Evolutionary conservation across 2,113 vertebrate species (phyloP).

Genomic region (Arizona elegans): DNA sequence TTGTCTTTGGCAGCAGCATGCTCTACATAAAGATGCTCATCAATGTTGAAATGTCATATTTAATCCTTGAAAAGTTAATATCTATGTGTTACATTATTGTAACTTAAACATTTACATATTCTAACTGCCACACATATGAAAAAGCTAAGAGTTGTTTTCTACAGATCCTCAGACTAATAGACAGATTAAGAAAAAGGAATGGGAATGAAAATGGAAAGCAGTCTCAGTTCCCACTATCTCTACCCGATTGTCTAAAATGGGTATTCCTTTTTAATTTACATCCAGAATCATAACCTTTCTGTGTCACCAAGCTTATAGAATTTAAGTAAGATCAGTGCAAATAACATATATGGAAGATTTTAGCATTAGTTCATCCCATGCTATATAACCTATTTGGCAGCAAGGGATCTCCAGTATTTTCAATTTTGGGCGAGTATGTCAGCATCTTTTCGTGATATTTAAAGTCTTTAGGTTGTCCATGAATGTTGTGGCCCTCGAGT

Average conservation of each 20-base stretch:
- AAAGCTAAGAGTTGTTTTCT: neutral
- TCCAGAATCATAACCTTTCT: neutral
- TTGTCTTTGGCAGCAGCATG: neutral
- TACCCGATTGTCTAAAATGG: neutral
- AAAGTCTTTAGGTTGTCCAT: neutral
- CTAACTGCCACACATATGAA: neutral
- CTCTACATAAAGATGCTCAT: neutral
- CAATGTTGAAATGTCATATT: neutral
- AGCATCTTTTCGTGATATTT: neutral
- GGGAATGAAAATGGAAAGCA: neutral
- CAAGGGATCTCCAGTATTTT: too few relatives aligned
- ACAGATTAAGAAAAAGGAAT: neutral
- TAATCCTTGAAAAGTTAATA: neutral
- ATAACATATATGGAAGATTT: neutral
- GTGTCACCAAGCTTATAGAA: neutral
- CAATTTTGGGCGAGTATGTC: neutral
- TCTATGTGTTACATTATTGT: neutral
- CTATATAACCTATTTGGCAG: neutral
- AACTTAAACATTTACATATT: neutral
- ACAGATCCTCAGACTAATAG: neutral
- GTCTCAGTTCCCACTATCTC: neutral
- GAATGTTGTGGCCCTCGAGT: neutral
- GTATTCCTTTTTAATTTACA: neutral
- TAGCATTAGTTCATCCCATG: neutral
- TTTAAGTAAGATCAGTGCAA: neutral